A percentile compares a stretch with the other conserved stretches of the same genome.
These are phyloP conservation scores for Proctacanthus coquilletti DNA, from an alignment of 1,140 invertebrate genomes.

Conservation along the genomic window DNA sequence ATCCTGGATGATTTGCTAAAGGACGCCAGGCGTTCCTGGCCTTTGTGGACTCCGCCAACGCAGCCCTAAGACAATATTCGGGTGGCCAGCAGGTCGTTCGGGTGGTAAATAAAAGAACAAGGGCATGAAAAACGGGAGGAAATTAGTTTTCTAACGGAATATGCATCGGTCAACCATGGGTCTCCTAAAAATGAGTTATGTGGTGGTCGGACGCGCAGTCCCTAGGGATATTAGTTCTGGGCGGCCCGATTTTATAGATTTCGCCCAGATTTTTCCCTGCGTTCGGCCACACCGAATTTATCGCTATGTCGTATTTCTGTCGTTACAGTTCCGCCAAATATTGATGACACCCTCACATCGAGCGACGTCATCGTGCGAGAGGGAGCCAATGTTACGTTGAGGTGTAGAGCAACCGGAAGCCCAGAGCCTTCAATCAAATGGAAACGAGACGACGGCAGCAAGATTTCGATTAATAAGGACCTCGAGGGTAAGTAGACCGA, in stretches of 20 bases:
- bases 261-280: not conserved
- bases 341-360: slow-evolving; percentile 75
- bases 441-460: slow-evolving; percentile 74
- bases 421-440: slow-evolving; percentile 77
- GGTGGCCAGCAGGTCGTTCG: no score
- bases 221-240: no score
- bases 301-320: slow-evolving; percentile 9
- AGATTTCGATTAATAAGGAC: slow-evolving; percentile 70
- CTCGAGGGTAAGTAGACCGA: slow-evolving; percentile 43
- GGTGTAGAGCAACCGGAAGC: slow-evolving; percentile 76
- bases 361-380: slow-evolving; percentile 83
- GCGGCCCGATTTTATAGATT: not conserved
- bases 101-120: no score
- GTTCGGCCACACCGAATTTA: not conserved
- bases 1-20: no score
- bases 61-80: no score
- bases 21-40: no score
- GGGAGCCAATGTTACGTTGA: slow-evolving; percentile 72
- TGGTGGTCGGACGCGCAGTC: no score
- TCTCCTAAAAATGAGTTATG: no score
- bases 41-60: no score
- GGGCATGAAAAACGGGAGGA: no score
- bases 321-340: slow-evolving; percentile 72
- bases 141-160: no score
- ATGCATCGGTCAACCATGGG: no score